phyloP scores from a whole-genome alignment of 2,113 vertebrate species.

The Eubucco bourcierii region DNA sequence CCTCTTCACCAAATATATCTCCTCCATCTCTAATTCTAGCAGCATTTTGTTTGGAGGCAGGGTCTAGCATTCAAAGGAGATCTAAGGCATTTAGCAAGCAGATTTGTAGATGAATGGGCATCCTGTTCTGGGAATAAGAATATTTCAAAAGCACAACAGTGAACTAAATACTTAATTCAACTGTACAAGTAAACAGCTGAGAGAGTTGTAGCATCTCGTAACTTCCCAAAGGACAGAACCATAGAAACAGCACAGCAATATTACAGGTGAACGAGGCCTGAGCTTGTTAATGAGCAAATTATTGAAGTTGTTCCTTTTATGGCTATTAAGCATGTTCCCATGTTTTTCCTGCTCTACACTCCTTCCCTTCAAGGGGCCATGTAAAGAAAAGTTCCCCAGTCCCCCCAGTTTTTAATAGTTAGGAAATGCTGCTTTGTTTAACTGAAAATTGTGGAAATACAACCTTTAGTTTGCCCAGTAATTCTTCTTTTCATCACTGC shows the following conservation, averaged over 20 bases:
- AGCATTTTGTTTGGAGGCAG: not conserved
- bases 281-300: not conserved
- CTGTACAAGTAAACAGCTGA: not conserved
- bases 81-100: not conserved
- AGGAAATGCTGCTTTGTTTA: not conserved
- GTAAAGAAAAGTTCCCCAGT: not conserved
- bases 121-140: not conserved
- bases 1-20: not conserved
- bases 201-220: not conserved
- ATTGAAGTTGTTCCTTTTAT: not conserved
- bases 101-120: not conserved
- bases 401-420: not conserved
- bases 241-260: not conserved
- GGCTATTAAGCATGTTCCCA: not conserved
- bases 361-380: not conserved
- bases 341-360: not conserved
- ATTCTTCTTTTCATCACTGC: not conserved
- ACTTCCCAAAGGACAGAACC: not conserved
- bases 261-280: not conserved
- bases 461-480: not conserved
- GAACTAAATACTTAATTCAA: not conserved
- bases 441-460: not conserved
- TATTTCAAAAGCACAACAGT: not conserved
- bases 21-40: not conserved
- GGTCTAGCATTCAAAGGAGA: not conserved